Evolutionary conservation across 2,888 invertebrate genomes (phyloP).

Genomic region (Coleophora deauratella): DNA sequence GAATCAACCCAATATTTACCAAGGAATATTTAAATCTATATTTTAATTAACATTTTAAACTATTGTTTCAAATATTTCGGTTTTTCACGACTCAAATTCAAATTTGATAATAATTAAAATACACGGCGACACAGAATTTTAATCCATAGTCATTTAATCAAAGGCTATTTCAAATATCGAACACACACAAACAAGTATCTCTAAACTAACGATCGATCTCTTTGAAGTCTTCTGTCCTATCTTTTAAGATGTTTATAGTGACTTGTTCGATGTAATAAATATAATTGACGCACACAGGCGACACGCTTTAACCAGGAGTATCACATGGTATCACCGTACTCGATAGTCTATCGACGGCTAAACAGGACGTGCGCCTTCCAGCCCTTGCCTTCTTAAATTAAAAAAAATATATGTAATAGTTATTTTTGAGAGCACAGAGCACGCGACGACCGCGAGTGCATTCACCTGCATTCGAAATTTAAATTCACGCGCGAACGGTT

Average conservation of each 20-base stretch:
- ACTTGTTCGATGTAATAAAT: slow-evolving; percentile 63
- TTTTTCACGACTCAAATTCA: no score
- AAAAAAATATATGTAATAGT: slow-evolving; percentile 20
- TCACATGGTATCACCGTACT: slow-evolving; percentile 51
- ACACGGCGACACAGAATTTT: no score
- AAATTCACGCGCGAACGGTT: slow-evolving; percentile 39
- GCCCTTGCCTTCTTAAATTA: slow-evolving; percentile 37
- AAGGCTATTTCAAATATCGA: no score
- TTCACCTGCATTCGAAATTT: slow-evolving; percentile 32
- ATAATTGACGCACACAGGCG: slow-evolving; percentile 63
- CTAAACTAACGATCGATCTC: slow-evolving; percentile 60
- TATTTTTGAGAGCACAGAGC: slow-evolving; percentile 10
- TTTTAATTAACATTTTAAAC: no score
- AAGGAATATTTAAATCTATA: no score
- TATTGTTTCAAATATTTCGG: no score
- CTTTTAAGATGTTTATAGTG: slow-evolving; percentile 54
- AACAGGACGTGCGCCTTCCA: slow-evolving; percentile 55
- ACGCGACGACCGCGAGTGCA: slow-evolving; percentile 20
- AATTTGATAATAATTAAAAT: no score
- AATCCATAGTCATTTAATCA: no score
- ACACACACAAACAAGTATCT: background rate
- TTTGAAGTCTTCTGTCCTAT: slow-evolving; percentile 62
- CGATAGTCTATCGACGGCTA: slow-evolving; percentile 63
- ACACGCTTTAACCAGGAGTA: slow-evolving; percentile 45
- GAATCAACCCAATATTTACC: no score